Conservation (phyloP, 1,140 invertebrate species). For the Epicauta chinensis region DNA sequence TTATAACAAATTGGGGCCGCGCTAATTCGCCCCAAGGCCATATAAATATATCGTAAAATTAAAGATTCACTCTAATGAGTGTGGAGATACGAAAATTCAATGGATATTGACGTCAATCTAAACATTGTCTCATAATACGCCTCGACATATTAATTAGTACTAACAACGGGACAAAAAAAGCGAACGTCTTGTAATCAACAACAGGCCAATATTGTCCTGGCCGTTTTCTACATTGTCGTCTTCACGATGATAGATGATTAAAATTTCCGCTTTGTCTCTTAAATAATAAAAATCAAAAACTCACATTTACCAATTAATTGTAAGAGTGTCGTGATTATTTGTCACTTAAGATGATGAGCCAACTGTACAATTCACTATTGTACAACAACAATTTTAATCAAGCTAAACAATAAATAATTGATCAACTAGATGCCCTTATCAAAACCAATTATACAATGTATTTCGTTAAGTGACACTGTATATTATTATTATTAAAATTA, state of each 20-base stretch:
- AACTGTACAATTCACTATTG: conserved; percentile 18
- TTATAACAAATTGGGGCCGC: conserved; percentile 12
- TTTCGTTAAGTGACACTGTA: conserved; percentile 39
- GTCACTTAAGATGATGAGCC: conserved; percentile 41
- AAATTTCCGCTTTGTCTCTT: conserved; percentile 26
- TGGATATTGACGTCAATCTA: conserved; percentile 19
- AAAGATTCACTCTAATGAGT: conserved; percentile 20
- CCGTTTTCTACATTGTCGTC: too few species aligned
- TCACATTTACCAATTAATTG: conserved; percentile 41
- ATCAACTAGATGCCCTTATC: conserved; percentile 37
- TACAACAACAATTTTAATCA: background rate
- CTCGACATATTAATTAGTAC: conserved; percentile 8
- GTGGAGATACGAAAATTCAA: conserved; percentile 19
- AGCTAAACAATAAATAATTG: conserved; percentile 5
- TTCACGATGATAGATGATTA: conserved; percentile 16
- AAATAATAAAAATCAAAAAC: conserved; percentile 37
- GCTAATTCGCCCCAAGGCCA: conserved; percentile 21
- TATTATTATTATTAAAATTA: conserved; percentile 40
- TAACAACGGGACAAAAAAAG: background rate
- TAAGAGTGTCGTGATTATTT: conserved; percentile 40
- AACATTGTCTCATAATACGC: background rate
- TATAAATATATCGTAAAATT: conserved; percentile 23
- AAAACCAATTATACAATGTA: conserved; percentile 43
- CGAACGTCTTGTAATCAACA: background rate
- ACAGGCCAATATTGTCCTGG: too few species aligned